Base-by-base conservation (phyloP, 2,797 vertebrate species). In the Spondyliosoma cantharus region DNA sequence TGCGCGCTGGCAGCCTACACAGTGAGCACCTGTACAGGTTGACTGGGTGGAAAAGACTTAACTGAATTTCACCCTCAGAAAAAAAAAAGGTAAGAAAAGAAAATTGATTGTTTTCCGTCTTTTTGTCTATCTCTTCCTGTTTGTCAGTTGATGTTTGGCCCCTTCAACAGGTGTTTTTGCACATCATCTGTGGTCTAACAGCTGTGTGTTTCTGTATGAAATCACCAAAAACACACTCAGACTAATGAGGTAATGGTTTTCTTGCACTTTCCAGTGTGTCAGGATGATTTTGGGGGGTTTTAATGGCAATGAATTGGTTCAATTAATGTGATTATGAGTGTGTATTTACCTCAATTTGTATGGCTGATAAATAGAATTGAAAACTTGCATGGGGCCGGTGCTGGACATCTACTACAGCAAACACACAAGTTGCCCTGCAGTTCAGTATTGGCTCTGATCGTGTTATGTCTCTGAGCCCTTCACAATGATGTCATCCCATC, bases 51-150 rank as follows among this genome's bases (percentile, higher is more conserved):
- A 69, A 14, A 29, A 27, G 5, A 20, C 49, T 0, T 8, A 3
- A 32, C 3, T 58, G 7, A 16, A 4, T 19, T 9, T 2, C 45
- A 17, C 17, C 2, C 5, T 13, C 19, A 37, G 19, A 4, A 5
- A 9, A 37, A 37, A n/a, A 3, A 5, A 24, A 87, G 83, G 87
- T 89, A 76, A 86, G 87, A 62, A 24, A 29, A 45, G 5, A 29
- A 29, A 29, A 20, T 1, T 2, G 14, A 16, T 2, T 43, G 6
- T 56, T 61, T 46, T 42, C 56, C 48, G 32, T n/a, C 16, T 17
- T 64, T 74, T 20, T 9, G 7, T 3, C 3, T 45, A 0, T 17
- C 7, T 56, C 14, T 53, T 20, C 14, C 4, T 48, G 19, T 57
- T 42, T 32, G 6, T 20, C 5, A 15, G 4, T 3, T 22, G 13